Conservation (phyloP, 23 tunicate species). For the Trididemnum nubilum region DNA sequence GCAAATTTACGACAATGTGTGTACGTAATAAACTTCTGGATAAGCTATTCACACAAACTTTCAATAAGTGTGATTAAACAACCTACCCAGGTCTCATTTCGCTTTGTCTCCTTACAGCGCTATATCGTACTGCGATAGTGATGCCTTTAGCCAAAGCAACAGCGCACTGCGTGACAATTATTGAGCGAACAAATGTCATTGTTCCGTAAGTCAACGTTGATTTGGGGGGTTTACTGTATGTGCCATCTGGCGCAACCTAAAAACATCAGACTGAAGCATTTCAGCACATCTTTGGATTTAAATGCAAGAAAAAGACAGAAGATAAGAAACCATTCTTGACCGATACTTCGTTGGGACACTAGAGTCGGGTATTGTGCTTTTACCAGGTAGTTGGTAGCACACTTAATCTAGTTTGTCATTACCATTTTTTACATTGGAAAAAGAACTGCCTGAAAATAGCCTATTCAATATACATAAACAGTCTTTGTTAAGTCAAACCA, state of each 20-base stretch:
- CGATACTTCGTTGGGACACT: neutral
- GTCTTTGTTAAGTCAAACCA: too few species aligned
- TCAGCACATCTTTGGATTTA: neutral
- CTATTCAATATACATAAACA: too few species aligned
- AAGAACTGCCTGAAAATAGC: too few species aligned
- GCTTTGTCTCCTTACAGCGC: constrained; percentile 84
- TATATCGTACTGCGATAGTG: constrained; percentile 88
- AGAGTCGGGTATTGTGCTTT: too few species aligned
- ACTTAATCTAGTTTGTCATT: too few species aligned
- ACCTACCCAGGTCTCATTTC: constrained; percentile 94
- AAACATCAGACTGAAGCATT: neutral
- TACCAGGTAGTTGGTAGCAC: too few species aligned
- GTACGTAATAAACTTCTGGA: too few species aligned
- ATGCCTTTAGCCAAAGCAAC: constrained; percentile 51
- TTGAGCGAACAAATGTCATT: constrained; percentile 81
- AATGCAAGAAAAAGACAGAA: too few species aligned
- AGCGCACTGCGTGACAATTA: constrained; percentile 62
- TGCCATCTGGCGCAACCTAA: constrained; percentile 83
- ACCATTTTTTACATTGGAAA: too few species aligned
- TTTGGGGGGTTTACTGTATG: constrained; percentile 77
- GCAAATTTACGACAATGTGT: too few species aligned
- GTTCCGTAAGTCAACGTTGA: constrained; percentile 80
- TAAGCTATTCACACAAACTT: too few species aligned
- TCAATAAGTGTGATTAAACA: too few species aligned
- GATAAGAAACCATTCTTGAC: neutral